Evolutionary conservation across 2,113 vertebrate species (phyloP).

Genomic region (Cynoglossus semilaevis): DNA sequence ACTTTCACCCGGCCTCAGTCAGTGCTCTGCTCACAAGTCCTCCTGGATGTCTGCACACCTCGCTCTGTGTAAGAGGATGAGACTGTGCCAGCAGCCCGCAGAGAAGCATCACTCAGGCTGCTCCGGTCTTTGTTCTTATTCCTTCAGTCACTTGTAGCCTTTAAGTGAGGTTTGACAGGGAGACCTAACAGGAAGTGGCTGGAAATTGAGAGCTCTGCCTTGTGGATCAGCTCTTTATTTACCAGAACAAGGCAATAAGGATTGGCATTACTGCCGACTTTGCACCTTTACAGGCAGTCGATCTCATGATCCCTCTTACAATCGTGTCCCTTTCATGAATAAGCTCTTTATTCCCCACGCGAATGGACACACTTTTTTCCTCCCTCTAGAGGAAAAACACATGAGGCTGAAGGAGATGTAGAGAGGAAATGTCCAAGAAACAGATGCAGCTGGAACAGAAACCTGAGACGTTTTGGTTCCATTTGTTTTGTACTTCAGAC

Average conservation of each 20-base stretch:
- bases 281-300: slow-evolving; percentile 4
- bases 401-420: background rate
- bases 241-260: slow-evolving; percentile 14
- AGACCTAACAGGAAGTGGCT: slow-evolving; percentile 23
- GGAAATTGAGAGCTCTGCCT: slow-evolving; percentile 13
- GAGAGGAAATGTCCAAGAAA: background rate
- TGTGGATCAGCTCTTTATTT: slow-evolving; percentile 36
- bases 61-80: slow-evolving; percentile 13
- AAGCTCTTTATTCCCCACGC: background rate
- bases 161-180: slow-evolving; percentile 35
- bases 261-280: slow-evolving; percentile 23
- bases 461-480: too few relatives aligned
- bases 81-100: slow-evolving; percentile 23
- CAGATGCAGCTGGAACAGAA: too few relatives aligned
- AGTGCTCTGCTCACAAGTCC: slow-evolving; percentile 30
- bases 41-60: slow-evolving; percentile 40
- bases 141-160: slow-evolving; percentile 12
- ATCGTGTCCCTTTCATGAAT: slow-evolving; percentile 9
- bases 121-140: slow-evolving; percentile 28
- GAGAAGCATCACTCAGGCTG: slow-evolving; percentile 29
- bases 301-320: slow-evolving; percentile 10
- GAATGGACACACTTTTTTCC: background rate
- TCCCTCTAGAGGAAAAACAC: background rate
- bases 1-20: slow-evolving; percentile 37
- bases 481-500: too few relatives aligned